Evolutionary conservation across 1,140 invertebrate species (phyloP), one percentile per base, ranked within the genome.

Genomic region (Lutraria rhynchaena): DNA sequence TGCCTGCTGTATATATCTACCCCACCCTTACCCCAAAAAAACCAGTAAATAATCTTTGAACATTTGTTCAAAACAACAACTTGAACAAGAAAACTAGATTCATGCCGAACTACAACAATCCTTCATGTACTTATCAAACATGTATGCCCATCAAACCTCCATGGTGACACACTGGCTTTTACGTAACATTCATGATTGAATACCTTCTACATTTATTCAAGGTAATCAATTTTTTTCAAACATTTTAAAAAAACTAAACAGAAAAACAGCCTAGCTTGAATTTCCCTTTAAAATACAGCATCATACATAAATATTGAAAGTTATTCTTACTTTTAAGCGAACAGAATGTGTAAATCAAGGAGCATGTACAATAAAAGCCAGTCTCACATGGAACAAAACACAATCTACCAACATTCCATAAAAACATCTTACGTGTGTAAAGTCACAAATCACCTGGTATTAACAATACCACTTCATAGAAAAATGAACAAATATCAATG

Each of bases 401-500:
- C 37, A 41, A 41, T 7, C 37, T 7, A 41, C 5, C 37, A 73
- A 37, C 70, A 31, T 27, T 60, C 27, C 35, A 31, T 15, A 46
- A 51, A 77, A 77, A 77, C 75, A 55, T 67, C 75, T 67, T 53
- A 15, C 76, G 76, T 80, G 76, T 80, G 76, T 80, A 80, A 80
- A 80, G 76, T 80, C 76, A 80, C 76, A 70, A 67, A 19, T 46
- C 58, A 63, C 41, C 58, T 35, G 46, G 37, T 82, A 84, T 77
- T 55, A 81, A 77, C 78, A 81, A 73, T 73, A 60, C 58, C 55
- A 57, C 51, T 57, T 58, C 24, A 76, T 75, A 76, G 53, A 81
- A 81, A 83, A 82, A 88, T 84, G 86, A 87, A 89, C 83, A 87
- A 88, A 86, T 86, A 89, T 86, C 84, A 88, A 88, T 88, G 88